Evolutionary conservation across 2,797 vertebrate species (phyloP), one percentile per base, ranked within the genome.

Genomic region (Brachyrhaphis roseni): DNA sequence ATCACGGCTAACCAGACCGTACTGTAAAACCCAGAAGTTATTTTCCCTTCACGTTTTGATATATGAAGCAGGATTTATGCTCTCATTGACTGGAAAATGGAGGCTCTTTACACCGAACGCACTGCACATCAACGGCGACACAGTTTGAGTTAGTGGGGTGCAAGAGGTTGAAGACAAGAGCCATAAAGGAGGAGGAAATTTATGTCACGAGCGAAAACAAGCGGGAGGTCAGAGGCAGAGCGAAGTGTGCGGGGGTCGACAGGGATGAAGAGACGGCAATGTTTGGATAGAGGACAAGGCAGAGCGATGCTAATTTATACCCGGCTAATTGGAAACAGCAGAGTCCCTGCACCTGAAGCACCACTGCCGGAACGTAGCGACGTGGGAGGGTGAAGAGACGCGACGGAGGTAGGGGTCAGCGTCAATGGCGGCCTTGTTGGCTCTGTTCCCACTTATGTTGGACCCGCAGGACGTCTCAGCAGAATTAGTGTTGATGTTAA

Each of bases 291-390:
- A 91, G 90, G 92, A 94, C 89, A 91, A 84, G 74, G 81, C 87
- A 92, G 91, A 94, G 93, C 79, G 36, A 87, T 66, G 88, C 93
- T 96, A 95, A 96, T 96, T 96, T 94, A 96, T 96, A 93, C 90
- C 85, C 84, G 41, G 83, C 89, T 96, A 96, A 96, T 96, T 96
- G 94, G 94, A 96, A 96, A 92, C 95, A 96, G 95, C 87, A 84
- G 91, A 90, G 86, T 45, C 84, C 89, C 89, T 91, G 94, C 95
- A 96, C 95, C 96, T 96, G 96, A 96, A 94, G 90, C 84, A 85
- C 89, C 88, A 76, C 79, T 39, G 72, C 51, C 2, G 64, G 78
- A 41, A 72, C 76, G 11, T 75, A 84, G 84, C 88, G 59, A 92
- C 84, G 89, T 93, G 93, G 94, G 94, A 94, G 93, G 93, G 92